Percentiles rank a stretch among this genome's conserved stretches.
phyloP scores from a whole-genome alignment of 2,113 vertebrate genomes.

The Megaleporinus macrocephalus region DNA sequence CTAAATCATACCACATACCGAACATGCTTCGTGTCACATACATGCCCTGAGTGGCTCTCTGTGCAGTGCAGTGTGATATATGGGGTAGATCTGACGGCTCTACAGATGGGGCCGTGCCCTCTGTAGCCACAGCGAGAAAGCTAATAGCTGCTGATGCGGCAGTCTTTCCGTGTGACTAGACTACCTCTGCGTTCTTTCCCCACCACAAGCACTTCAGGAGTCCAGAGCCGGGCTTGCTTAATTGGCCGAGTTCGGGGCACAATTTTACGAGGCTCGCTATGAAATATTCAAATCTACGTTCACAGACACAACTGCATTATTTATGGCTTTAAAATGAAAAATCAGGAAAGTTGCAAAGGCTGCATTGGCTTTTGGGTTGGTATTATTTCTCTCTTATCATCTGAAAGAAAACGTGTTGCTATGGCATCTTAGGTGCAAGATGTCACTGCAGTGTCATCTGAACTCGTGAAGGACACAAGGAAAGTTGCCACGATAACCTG shows the following conservation, averaged over 20 bases:
- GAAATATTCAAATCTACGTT: slow-evolving; percentile 55
- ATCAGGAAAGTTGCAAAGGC: slow-evolving; percentile 30
- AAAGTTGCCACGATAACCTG: background rate
- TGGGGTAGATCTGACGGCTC: background rate
- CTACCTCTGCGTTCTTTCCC: background rate
- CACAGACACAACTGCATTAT: slow-evolving; percentile 53
- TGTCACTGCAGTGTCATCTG: slow-evolving; percentile 6
- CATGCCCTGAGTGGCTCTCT: background rate
- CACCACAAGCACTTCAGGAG: slow-evolving; percentile 15
- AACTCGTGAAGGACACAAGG: slow-evolving; percentile 17
- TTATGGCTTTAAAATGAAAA: slow-evolving; percentile 53
- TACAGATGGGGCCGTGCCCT: background rate
- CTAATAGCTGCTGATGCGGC: background rate
- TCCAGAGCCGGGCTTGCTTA: slow-evolving; percentile 39
- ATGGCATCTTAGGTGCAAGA: slow-evolving; percentile 42
- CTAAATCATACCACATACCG: background rate
- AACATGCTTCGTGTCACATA: background rate
- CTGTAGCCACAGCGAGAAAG: background rate
- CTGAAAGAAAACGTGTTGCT: slow-evolving; percentile 30
- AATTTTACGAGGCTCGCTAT: slow-evolving; percentile 44
- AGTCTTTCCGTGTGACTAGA: background rate
- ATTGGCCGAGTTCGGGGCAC: slow-evolving; percentile 46
- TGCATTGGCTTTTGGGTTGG: slow-evolving; percentile 1
- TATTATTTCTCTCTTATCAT: slow-evolving; percentile 40
- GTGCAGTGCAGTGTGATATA: background rate